Percentiles rank a stretch among this genome's conserved stretches.
Conservation (phyloP, 2,113 vertebrate genomes). For the Perca schrenkii region DNA sequence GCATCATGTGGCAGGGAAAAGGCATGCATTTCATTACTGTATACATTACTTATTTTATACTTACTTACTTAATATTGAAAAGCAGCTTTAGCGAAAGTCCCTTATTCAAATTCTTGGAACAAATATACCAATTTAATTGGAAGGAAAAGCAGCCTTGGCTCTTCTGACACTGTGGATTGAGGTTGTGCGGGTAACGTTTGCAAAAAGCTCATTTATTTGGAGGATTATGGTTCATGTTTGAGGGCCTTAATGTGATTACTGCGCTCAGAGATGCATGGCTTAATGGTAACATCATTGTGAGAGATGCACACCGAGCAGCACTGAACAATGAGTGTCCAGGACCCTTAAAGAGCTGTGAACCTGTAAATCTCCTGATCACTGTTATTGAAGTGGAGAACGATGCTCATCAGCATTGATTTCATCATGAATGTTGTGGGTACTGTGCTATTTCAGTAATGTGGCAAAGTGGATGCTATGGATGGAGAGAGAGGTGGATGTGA, state of each 20-base stretch:
- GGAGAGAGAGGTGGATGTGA: neutral
- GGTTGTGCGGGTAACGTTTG: neutral
- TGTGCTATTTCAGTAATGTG: slow-evolving; percentile 23
- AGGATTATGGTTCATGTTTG: neutral
- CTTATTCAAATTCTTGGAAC: neutral
- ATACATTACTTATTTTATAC: too few relatives aligned
- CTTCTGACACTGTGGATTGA: neutral
- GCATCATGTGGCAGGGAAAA: neutral
- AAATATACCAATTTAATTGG: neutral
- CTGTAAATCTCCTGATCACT: neutral
- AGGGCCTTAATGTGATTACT: neutral
- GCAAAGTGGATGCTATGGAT: slow-evolving; percentile 8
- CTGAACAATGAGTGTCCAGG: neutral
- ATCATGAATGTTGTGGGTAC: slow-evolving; percentile 15
- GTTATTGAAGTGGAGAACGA: slow-evolving; percentile 10
- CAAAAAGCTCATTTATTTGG: neutral
- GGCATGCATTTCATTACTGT: neutral
- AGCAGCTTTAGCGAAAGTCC: neutral
- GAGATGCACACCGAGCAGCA: neutral
- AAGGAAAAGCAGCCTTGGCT: neutral
- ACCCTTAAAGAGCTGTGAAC: slow-evolving; percentile 11
- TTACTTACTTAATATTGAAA: too few relatives aligned
- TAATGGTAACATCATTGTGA: neutral
- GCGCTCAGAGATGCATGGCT: slow-evolving; percentile 14
- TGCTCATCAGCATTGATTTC: slow-evolving; percentile 32